Evolutionary conservation across 1,140 invertebrate genomes (phyloP), one percentile per base, ranked within the genome.

Genomic region (Drosophila ogumai): DNA sequence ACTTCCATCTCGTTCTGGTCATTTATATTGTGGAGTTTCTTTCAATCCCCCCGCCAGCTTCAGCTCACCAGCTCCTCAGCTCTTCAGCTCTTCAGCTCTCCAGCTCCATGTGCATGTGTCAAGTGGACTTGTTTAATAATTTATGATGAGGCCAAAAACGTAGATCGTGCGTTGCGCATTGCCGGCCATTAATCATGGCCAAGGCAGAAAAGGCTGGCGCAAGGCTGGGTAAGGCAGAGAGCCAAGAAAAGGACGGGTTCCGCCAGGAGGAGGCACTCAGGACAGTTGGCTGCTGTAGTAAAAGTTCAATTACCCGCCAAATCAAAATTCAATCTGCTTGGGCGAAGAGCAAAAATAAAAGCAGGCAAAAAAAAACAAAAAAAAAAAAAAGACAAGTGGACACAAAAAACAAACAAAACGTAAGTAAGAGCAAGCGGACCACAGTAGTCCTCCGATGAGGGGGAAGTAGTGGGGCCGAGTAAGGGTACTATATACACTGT

Each of bases 61-160:
- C 6, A 10, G n/a, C n/a, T 8, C 28, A 17, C 10, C n/a, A 50
- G 47, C 19, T 49, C n/a, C n/a, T 2, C 8, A 50, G 7, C 46
- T 17, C 49, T 12, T 15, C 31, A 34, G 7, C 22, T 17, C 6
- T 9, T 10, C 22, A 15, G 12, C 22, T 61, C 25, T 9, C 25
- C 15, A 60, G 44, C 38, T 28, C 40, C 54, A 81, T 82, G 79
- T 82, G 76, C 79, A 88, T 87, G 82, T 87, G 84, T 88, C 84
- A 87, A 87, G 84, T 88, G 84, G 84, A 87, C 84, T 87, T 87
- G 85, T 87, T 87, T 87, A 87, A 87, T 87, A 87, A 87, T 87
- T 87, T 87, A 87, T 87, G 84, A 87, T 88, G 85, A 87, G 84
- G 84, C 84, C 84, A 87, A 88, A 87, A 87, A 84, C 84, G 84